These are phyloP conservation scores for Sorex maritimensis DNA, from an alignment of 2,797 vertebrate genomes.

Conservation along the genomic window DNA sequence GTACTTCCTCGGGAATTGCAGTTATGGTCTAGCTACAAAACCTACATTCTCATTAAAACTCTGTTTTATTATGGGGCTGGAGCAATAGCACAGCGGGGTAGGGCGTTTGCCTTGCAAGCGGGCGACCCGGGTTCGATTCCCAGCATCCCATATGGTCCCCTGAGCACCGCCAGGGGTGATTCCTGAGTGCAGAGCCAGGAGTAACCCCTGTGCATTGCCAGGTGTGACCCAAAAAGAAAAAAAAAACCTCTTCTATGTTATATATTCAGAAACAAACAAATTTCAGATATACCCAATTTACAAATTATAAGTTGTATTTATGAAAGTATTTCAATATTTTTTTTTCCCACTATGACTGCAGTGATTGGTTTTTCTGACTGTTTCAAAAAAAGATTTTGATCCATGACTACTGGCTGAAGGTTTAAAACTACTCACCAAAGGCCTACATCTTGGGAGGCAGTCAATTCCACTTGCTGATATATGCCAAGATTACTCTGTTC, in stretches of 20 bases:
- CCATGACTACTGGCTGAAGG: not conserved
- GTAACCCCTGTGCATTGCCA: too few relatives aligned
- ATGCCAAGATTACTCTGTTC: not conserved
- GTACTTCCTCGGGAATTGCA: not conserved
- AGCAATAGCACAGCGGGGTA: too few relatives aligned
- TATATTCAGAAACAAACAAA: conserved; percentile 59
- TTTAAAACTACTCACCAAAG: not conserved
- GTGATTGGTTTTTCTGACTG: not conserved
- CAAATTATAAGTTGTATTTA: conserved; percentile 3
- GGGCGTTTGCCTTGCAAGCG: too few relatives aligned
- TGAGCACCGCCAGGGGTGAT: too few relatives aligned
- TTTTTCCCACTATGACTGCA: not conserved
- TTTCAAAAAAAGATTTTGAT: conserved; percentile 1
- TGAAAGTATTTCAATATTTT: conserved; percentile 21
- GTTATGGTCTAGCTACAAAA: conserved; percentile 41
- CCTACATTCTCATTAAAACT: not conserved
- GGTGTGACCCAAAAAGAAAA: too few relatives aligned
- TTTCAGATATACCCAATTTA: not conserved
- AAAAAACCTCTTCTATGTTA: not conserved
- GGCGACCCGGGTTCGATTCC: too few relatives aligned
- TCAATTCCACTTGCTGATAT: not conserved
- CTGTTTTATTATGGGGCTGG: not conserved
- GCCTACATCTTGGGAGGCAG: not conserved
- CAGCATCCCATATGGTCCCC: too few relatives aligned
- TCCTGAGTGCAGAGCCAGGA: too few relatives aligned